Base-by-base conservation (phyloP, 2,888 invertebrate genomes). In the Ptycholaimellus sp. region DNA sequence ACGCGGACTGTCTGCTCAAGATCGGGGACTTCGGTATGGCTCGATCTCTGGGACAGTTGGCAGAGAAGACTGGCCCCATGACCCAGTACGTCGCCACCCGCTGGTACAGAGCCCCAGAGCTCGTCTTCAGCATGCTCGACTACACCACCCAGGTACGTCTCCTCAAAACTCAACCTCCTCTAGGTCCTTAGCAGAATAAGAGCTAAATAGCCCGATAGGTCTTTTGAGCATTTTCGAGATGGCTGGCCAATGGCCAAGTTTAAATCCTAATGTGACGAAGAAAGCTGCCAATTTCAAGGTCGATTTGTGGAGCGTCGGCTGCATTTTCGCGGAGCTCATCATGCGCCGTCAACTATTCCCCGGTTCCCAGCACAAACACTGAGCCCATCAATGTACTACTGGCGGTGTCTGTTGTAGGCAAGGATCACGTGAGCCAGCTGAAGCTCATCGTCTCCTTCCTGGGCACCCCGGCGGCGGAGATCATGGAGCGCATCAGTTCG, bases 1-100 rank as follows among this genome's bases (percentile, higher is more conserved):
- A 66, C 46, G 61, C 61, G 38, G 63, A 66, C 45, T 65, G 65
- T 45, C 58, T 62, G 36, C 48, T 65, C n/a, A 59, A 60, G 40
- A 61, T 65, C 39, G 65, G 62, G 33, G 65, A 65, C 44, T 65
- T 65, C 52, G 65, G 65, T 55, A 52, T 58, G 52, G 54, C 56
- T 5, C 42, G 56, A n/a, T 47, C 45, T 13, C 41, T 47, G n/a
- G 50, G 44, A 6, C 46, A 47, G 36, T 40, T 45, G 39, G 37
- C 44, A 16, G 40, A 38, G 17, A 9, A 13, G 27, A 32, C 25
- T 20, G 36, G 22, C 30, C 45, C 45, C 40, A 57, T 60, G 58
- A 60, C 61, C 1, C 62, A 62, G 51, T 65, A 65, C 47, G 64
- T 65, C 7, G 60, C 63, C 28, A 54, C 54, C 2, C 39, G 54